Base-by-base conservation (phyloP, 2,113 vertebrate genomes). In the Cyprinodon brontotheroides region DNA sequence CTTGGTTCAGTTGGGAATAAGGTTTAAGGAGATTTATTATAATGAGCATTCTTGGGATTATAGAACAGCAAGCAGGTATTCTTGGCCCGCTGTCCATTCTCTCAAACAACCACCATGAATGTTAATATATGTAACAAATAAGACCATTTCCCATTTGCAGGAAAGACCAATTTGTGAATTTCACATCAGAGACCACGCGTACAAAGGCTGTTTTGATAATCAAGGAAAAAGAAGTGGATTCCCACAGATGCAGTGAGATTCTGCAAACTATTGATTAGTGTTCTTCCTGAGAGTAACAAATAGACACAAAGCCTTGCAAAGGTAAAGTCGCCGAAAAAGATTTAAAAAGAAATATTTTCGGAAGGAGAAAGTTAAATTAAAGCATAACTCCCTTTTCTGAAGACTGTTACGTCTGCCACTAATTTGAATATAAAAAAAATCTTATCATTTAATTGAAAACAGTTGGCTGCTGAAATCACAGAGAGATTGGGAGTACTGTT, bases 401-500 rank as follows among this genome's bases (percentile, higher is more conserved):
- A 88, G 67, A 84, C 61, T 36, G 77, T 79, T 86, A 78, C 74
- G 83, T 85, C 60, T 15, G 74, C 61, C 67, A 57, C 83, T 84
- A 69, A 74, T 87, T 84, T 87, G 81, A 88, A 89, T 77, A 63
- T 74, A 45, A 59, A 66, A 72, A 73, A 74, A 62, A 20, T 72
- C 90, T 92, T 92, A 94, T 93, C 92, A 93, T 90, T 93, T 93
- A 92, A 93, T 92, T 94, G 92, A 91, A 71, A 41, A 17, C 15
- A 70, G 37, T 17, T 38, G 88, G 84, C 85, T 85, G 82, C 47
- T 75, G 82, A 88, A 92, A 84, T 92, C 77, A 73, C 65, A 84
- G 88, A 92, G 86, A 22, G 68, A 86, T 81, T 65, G 80, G 81
- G 53, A 73, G 62, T 6, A 39, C 57, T 60, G 29, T 68, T 72